Conservation (phyloP, 2,797 vertebrate species). For the Melanogrammus aeglefinus region DNA sequence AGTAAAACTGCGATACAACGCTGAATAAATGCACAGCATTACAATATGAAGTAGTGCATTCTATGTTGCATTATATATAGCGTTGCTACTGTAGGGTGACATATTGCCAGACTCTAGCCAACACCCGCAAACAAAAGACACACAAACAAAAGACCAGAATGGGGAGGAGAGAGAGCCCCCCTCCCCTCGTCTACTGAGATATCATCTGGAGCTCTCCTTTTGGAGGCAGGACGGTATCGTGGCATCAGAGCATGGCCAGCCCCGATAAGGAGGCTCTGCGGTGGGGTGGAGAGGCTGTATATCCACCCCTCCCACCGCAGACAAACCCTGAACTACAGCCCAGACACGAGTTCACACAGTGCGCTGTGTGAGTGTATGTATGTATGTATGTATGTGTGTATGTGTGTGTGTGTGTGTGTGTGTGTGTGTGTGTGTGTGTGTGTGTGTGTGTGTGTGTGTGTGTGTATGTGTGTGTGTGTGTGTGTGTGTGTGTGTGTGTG, state of each 20-base stretch:
- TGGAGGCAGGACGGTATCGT: constrained; percentile 54
- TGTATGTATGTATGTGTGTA: neutral
- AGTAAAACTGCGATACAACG: neutral
- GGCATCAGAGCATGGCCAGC: constrained; percentile 60
- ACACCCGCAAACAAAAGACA: neutral
- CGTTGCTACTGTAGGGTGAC: neutral
- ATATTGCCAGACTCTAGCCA: neutral
- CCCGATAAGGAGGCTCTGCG: constrained; percentile 65
- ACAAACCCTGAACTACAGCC: constrained; percentile 14
- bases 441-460: too few species aligned
- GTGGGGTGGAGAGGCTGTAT: constrained; percentile 40
- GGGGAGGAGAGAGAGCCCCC: constrained; percentile 25
- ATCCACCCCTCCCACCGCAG: constrained; percentile 32
- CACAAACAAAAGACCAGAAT: constrained; percentile 52
- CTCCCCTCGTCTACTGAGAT: constrained; percentile 45
- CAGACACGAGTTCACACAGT: neutral
- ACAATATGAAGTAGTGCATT: neutral
- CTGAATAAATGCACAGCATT: neutral
- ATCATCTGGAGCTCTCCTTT: constrained; percentile 63
- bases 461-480: too few species aligned
- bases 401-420: too few species aligned
- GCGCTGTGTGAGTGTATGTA: neutral
- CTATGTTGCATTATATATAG: neutral
- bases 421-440: too few species aligned
- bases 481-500: too few species aligned